A percentile compares a stretch with the other conserved stretches of the same genome.
Evolutionary conservation across 1,140 invertebrate species (phyloP).

Genomic region (Sweltsa coloradensis): DNA sequence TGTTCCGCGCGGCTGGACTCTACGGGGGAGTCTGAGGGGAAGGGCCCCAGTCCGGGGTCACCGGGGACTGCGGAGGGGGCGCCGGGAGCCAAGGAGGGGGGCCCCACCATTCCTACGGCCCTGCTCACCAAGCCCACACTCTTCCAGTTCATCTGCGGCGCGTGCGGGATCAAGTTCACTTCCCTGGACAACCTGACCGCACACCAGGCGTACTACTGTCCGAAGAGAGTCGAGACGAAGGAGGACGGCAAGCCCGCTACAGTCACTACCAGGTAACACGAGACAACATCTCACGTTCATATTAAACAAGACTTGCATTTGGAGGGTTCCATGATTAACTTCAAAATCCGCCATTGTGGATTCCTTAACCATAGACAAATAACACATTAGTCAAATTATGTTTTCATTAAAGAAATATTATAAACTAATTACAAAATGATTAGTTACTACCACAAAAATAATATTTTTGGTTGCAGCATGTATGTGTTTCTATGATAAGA

Average conservation of each 20-base stretch:
- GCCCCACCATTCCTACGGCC: slow-evolving; percentile 33
- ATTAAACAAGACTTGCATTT: too few relatives aligned
- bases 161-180: slow-evolving; percentile 90
- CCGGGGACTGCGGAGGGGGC: too few relatives aligned
- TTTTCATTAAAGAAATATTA: too few relatives aligned
- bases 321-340: too few relatives aligned
- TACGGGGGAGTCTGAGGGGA: slow-evolving; percentile 27
- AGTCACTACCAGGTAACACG: slow-evolving; percentile 36
- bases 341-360: too few relatives aligned
- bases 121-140: slow-evolving; percentile 33
- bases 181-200: slow-evolving; percentile 85
- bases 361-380: too few relatives aligned
- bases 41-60: slow-evolving; percentile 7
- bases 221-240: slow-evolving; percentile 36
- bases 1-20: slow-evolving; percentile 56
- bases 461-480: too few relatives aligned
- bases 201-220: slow-evolving; percentile 89
- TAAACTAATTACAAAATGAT: too few relatives aligned
- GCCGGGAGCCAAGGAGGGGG: slow-evolving; percentile 11
- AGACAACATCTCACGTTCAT: too few relatives aligned
- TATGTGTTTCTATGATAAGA: too few relatives aligned
- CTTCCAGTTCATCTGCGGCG: slow-evolving; percentile 74
- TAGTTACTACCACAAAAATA: too few relatives aligned
- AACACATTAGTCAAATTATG: too few relatives aligned
- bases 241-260: slow-evolving; percentile 20